Percentiles rank a stretch among this genome's conserved stretches.
Evolutionary conservation across 2,888 invertebrate species (phyloP).

Genomic region (Hirtodrosophila confusa): DNA sequence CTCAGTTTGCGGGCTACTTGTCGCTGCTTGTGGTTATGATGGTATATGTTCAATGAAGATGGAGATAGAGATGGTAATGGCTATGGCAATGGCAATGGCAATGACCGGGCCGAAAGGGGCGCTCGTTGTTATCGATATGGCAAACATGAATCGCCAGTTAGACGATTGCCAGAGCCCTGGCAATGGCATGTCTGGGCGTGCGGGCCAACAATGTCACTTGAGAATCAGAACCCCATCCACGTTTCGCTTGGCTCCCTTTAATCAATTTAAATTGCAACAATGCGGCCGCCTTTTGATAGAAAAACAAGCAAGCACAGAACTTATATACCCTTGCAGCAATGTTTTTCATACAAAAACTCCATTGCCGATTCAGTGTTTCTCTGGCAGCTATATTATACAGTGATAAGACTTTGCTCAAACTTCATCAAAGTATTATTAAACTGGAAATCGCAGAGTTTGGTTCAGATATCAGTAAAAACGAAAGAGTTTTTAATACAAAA

Average conservation of each 20-base stretch:
- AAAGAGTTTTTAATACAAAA: no score
- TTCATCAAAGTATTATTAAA: no score
- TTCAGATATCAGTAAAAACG: no score
- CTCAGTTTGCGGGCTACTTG: slow-evolving; percentile 34
- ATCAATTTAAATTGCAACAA: slow-evolving; percentile 74
- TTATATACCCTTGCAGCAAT: no score
- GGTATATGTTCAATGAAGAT: slow-evolving; percentile 18
- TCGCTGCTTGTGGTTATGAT: slow-evolving; percentile 46
- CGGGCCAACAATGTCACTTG: slow-evolving; percentile 61
- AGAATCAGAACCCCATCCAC: slow-evolving; percentile 5
- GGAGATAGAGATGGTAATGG: slow-evolving; percentile 8
- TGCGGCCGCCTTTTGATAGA: slow-evolving; percentile 53
- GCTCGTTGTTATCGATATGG: slow-evolving; percentile 62
- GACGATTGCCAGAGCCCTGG: slow-evolving; percentile 1
- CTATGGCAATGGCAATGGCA: slow-evolving; percentile 51
- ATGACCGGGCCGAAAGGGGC: slow-evolving; percentile 28
- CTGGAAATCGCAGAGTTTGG: no score
- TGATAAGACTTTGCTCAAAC: no score
- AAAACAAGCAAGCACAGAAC: neutral
- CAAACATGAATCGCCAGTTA: slow-evolving; percentile 12
- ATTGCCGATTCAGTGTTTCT: no score
- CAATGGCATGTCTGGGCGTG: slow-evolving; percentile 38
- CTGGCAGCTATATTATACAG: no score
- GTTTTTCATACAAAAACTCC: no score
- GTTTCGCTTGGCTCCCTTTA: neutral